Evolutionary conservation across 2,797 vertebrate species (phyloP), one percentile per base, ranked within the genome.

Genomic region (Oryzias dopingdopingensis): DNA sequence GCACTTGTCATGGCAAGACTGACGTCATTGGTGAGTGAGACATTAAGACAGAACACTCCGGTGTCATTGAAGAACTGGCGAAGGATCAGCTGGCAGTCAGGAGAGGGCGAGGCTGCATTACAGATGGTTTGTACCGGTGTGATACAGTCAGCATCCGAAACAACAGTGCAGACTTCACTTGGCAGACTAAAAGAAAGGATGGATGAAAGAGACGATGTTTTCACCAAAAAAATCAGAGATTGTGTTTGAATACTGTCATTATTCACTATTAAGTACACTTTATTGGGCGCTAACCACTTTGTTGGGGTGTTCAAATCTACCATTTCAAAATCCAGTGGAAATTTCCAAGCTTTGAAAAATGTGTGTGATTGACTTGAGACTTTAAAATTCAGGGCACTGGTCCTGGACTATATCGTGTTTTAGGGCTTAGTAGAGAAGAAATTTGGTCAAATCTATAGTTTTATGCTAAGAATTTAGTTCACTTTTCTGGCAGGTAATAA

Each of bases 41-140:
- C 93, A 49, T 98, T 98, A 66, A 98, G 90, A 78, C 96, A 98
- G 86, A 95, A 98, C 37, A 92, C 88, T 8, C 96, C 96, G 0
- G 93, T 92, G 22, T 93, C 87, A 44, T 94, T 94, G 80, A 98
- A 94, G 74, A 89, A 91, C 82, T 96, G 95, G 2, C 94, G 91
- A 53, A 98, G 90, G 70, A 96, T 89, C 59, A 98, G 83, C 75
- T 95, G 93, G 74, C 96, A 98, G 74, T 93, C 92, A 10, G 93
- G 88, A 14, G 90, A 89, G 0, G 95, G 94, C 1, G 82, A 47
- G 55, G 94, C 94, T 2, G 82, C 77, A 29, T 59, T 91, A 79
- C 96, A 98, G 23, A 90, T 58, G 0, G 90, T 93, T 55, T 92
- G 83, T 56, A 94, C 75, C 0, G 93, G 94, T 1, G 80, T 92